phyloP scores from a whole-genome alignment of 2,888 invertebrate species.

The Cactoblastis cactorum region DNA sequence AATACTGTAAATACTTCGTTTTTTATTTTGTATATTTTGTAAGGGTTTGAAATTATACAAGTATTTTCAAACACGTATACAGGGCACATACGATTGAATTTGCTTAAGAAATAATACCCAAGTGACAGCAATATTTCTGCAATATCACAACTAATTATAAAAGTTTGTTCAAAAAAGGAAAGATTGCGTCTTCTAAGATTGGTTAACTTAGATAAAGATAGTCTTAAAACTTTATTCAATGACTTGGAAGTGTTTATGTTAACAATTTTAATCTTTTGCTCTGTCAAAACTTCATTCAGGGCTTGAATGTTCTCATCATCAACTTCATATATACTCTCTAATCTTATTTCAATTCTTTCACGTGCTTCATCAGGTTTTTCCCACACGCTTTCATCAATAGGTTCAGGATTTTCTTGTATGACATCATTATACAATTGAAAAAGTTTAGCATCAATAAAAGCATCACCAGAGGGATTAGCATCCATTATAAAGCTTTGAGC shows the following conservation, averaged over 20 bases:
- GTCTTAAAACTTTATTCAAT: constrained; percentile 44
- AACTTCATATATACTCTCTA: constrained; percentile 63
- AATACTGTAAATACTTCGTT: constrained; percentile 75
- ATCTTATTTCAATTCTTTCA: constrained; percentile 60
- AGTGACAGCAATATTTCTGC: constrained; percentile 77
- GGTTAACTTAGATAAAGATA: constrained; percentile 41
- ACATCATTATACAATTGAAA: constrained; percentile 55
- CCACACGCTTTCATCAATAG: constrained; percentile 62
- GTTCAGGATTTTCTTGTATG: constrained; percentile 66
- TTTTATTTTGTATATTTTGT: constrained; percentile 54
- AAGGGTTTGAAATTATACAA: constrained; percentile 68
- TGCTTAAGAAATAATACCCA: constrained; percentile 82
- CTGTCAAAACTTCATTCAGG: constrained; percentile 49
- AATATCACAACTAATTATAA: constrained; percentile 66
- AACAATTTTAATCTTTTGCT: constrained; percentile 65
- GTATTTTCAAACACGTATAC: constrained; percentile 77
- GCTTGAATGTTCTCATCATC: constrained; percentile 63
- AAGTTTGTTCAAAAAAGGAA: constrained; percentile 79
- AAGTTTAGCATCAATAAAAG: constrained; percentile 52
- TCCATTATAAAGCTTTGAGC: constrained; percentile 66
- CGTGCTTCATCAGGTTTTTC: constrained; percentile 68
- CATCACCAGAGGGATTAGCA: constrained; percentile 54
- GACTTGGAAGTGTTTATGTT: constrained; percentile 60
- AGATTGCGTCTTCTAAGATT: constrained; percentile 58
- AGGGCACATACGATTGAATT: constrained; percentile 82